Evolutionary conservation across 2,113 vertebrate species (phyloP), one percentile per base, ranked within the genome.

Genomic region (Passer domesticus): DNA sequence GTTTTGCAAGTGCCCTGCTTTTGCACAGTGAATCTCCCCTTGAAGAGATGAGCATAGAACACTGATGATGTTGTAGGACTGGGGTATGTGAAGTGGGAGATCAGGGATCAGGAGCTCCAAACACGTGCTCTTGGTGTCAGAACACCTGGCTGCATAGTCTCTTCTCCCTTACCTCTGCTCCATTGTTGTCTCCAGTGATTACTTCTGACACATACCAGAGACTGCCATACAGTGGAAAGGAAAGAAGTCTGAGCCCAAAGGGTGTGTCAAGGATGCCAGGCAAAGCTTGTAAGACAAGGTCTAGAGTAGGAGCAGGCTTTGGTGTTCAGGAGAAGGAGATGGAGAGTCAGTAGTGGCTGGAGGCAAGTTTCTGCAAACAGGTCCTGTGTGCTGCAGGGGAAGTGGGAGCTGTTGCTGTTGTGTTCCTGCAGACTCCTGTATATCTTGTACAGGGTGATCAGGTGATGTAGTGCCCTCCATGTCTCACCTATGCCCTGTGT

Each of bases 191-290:
- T 84, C 13, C 43, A n/a, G 47, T 25, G 3, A 39, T 70, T 50
- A 58, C 15, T 75, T 92, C 35, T 63, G 35, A 67, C 9, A 33
- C 2, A 10, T 67, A 31, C 12, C 17, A 64, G 62, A 58, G 39
- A 56, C 16, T 89, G 19, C 28, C 23, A 33, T 18, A 18, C 23
- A 41, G 12, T 58, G 47, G 58, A 72, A 75, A 46, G 6, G 3
- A 81, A 74, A 80, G 68, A 24, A 78, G 30, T 16, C 21, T 50
- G 39, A 79, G 9, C 35, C 23, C 43, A 35, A 37, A 70, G 21
- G 30, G 31, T 1, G 0, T 37, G 7, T 67, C 13, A n/a, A 63
- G 47, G 44, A 41, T 0, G 0, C 28, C 43, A 59, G 73, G 30
- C 39, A 75, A 60, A 77, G 41, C 28, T 47, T 83, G 19, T 8